phyloP scores from a whole-genome alignment of 2,797 vertebrate species.

The Sphaeramia orbicularis region DNA sequence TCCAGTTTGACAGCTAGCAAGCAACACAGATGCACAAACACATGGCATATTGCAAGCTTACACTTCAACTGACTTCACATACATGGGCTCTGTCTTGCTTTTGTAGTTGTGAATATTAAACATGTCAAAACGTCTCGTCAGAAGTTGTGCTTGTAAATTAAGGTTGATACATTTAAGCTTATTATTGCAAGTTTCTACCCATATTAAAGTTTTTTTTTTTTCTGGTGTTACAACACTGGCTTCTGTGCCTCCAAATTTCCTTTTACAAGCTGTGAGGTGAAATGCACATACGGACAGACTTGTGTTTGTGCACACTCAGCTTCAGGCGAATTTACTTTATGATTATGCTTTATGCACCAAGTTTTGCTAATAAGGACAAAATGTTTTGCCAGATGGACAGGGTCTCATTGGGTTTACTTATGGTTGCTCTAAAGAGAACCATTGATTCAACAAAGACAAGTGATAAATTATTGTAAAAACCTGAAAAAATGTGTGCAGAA shows the following conservation, averaged over 20 bases:
- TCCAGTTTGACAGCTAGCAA: slow-evolving; percentile 59
- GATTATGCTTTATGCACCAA: slow-evolving; percentile 22
- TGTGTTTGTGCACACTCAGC: not conserved
- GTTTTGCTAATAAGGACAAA: slow-evolving; percentile 6
- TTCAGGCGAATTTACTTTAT: slow-evolving; percentile 23
- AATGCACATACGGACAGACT: slow-evolving; percentile 7
- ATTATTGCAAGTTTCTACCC: slow-evolving; percentile 29
- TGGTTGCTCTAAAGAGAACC: slow-evolving; percentile 23
- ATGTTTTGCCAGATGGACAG: slow-evolving; percentile 12
- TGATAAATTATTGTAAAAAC: slow-evolving; percentile 32
- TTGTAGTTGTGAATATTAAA: slow-evolving; percentile 54
- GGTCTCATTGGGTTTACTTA: slow-evolving; percentile 6
- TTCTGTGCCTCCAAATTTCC: slow-evolving; percentile 12
- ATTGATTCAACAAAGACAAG: slow-evolving; percentile 9
- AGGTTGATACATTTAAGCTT: slow-evolving; percentile 43
- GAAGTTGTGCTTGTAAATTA: slow-evolving; percentile 42
- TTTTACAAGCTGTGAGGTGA: slow-evolving; percentile 33
- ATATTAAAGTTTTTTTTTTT: slow-evolving; percentile 8
- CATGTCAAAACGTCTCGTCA: slow-evolving; percentile 42
- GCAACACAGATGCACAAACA: slow-evolving; percentile 47
- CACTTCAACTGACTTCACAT: slow-evolving; percentile 48
- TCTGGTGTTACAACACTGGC: slow-evolving; percentile 2
- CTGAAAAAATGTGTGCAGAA: slow-evolving; percentile 44
- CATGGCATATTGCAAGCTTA: slow-evolving; percentile 35
- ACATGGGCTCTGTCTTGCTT: slow-evolving; percentile 36